Base-by-base conservation (phyloP, 2,888 invertebrate species). In the Metalampra italica region DNA sequence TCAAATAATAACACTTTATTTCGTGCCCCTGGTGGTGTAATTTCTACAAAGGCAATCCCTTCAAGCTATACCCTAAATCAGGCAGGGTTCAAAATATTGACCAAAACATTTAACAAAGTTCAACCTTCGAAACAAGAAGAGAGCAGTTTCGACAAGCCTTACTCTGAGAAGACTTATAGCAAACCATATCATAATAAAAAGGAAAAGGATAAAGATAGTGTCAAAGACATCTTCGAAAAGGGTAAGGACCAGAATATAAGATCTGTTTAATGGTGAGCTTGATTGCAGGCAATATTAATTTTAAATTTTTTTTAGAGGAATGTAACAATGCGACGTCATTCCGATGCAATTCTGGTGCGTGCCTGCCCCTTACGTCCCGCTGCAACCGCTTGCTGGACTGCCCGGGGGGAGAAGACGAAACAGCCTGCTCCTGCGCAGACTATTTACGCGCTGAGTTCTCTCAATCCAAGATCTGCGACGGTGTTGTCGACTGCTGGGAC, bases 401-500 rank as follows among this genome's bases (percentile, higher is more conserved):
- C 57, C 78, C 90, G 7, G 92, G 91, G 53, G 94, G 94, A 1
- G 92, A 92, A 53, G 95, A 95, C 66, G 95, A 95, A 69, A 87
- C 89, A 29, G 91, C 92, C 47, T 95, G 95, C 68, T 91, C 93
- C 14, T 95, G 95, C 70, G 94, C 94, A 8, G 94, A 95, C 75
- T 94, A 94, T 62, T 75, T 95, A 39, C 90, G 90, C 49, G 92
- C 94, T 0, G 94, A 94, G 64, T 91, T 92, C 56, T 87, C 94
- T 0, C 86, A 92, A 53, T 90, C 93, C 11, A 95, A 95, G 76
- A 93, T 95, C 45, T 95, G 95, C 68, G 95, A 95, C 64, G 95
- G 95, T 1, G 90, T 94, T 29, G 92, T 94, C 0, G 95, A 95
- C 66, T 95, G 95, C 66, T 94, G 93, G 92, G 95, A 95, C 71